These are phyloP conservation scores for Metalampra italica DNA, from an alignment of 2,888 invertebrate species.

Conservation along the genomic window DNA sequence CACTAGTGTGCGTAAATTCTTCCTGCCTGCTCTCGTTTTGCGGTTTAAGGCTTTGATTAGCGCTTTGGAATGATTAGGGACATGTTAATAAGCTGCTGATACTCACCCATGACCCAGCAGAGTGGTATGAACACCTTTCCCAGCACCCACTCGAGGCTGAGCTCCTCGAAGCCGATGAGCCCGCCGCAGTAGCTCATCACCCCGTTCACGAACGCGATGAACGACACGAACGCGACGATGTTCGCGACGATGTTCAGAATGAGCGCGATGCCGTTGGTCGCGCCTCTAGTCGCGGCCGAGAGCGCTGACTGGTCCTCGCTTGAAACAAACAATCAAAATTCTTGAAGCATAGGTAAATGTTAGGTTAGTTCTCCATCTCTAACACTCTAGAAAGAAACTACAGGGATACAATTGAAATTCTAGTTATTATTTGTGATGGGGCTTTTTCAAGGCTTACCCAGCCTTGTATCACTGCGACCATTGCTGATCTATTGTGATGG, in stretches of 20 bases:
- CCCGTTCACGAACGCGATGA: conserved; percentile 91
- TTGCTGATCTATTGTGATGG: too few relatives aligned
- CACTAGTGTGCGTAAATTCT: too few relatives aligned
- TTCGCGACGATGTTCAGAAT: conserved; percentile 94
- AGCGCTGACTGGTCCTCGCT: conserved; percentile 90
- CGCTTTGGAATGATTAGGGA: too few relatives aligned
- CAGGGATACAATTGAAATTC: too few relatives aligned
- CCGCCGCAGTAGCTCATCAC: conserved; percentile 88
- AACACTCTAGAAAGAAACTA: too few relatives aligned
- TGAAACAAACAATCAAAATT: conserved; percentile 13
- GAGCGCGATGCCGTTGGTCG: conserved; percentile 87
- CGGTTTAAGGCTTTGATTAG: too few relatives aligned
- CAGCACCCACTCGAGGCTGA: conserved; percentile 85
- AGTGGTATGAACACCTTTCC: conserved; percentile 95
- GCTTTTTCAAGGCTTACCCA: too few relatives aligned
- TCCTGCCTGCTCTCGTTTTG: too few relatives aligned
- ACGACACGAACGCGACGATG: conserved; percentile 93
- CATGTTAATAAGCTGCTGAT: too few relatives aligned
- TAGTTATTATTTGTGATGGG: too few relatives aligned
- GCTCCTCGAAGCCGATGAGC: conserved; percentile 82
- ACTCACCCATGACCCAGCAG: conserved; percentile 89
- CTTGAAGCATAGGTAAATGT: background rate
- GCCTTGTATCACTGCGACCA: too few relatives aligned
- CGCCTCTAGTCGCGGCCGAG: conserved; percentile 95
- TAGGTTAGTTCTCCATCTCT: too few relatives aligned